These are phyloP conservation scores for Thrips palmi DNA, from an alignment of 1,140 invertebrate species.

Conservation along the genomic window DNA sequence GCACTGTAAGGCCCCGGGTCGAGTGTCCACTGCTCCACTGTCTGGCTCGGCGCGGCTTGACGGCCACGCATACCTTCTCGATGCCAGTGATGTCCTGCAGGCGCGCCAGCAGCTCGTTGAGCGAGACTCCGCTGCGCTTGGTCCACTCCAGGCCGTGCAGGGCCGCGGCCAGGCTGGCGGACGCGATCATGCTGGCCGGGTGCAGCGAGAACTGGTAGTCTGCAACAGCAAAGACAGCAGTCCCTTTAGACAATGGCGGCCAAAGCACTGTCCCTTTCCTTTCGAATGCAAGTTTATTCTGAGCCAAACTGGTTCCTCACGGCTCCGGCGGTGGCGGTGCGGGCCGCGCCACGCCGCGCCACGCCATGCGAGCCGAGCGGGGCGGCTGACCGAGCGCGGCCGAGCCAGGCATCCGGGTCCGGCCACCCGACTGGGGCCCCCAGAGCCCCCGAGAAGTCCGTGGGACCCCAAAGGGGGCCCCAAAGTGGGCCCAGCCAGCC, in stretches of 20 bases:
- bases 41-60: not conserved
- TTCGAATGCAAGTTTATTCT: too few species aligned
- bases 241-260: too few species aligned
- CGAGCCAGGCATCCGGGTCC: too few species aligned
- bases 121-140: conserved; percentile 29
- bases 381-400: too few species aligned
- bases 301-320: too few species aligned
- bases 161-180: conserved; percentile 65
- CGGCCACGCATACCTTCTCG: conserved; percentile 42
- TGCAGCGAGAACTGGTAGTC: conserved; percentile 76
- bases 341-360: too few species aligned
- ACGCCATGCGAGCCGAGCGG: too few species aligned
- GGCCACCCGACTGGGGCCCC: too few species aligned
- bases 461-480: too few species aligned
- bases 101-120: conserved; percentile 33
- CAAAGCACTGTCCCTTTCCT: not conserved
- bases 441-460: too few species aligned
- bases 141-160: conserved; percentile 52
- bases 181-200: conserved; percentile 72
- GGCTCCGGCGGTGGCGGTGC: too few species aligned
- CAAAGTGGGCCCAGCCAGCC: too few species aligned
- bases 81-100: conserved; percentile 55
- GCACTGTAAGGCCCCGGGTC: not conserved
- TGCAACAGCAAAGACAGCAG: conserved; percentile 32
- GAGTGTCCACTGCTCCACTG: not conserved